phyloP scores from a whole-genome alignment of 1,140 invertebrate species.

The Habropoda laboriosa region DNA sequence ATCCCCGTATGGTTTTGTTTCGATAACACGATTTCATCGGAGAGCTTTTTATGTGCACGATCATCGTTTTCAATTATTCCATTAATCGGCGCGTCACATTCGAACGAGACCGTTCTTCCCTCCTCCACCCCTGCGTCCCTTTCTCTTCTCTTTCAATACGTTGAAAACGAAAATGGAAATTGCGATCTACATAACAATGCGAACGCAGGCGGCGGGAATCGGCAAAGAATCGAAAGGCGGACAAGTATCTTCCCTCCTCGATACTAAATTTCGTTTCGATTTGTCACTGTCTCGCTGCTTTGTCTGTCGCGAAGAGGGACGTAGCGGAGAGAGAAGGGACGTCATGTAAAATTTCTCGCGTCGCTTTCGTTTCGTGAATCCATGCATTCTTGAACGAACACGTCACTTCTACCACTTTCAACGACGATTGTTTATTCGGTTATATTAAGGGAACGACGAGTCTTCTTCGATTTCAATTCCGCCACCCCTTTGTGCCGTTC shows the following conservation, averaged over 20 bases:
- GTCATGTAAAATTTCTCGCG: constrained; percentile 17
- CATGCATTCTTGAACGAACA: constrained; percentile 22
- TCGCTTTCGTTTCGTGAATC: constrained; percentile 3
- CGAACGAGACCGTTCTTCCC: not conserved
- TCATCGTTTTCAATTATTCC: not conserved
- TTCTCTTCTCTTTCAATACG: too few relatives aligned
- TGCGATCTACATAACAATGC: constrained; percentile 12
- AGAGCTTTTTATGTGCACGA: not conserved
- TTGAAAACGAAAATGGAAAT: not conserved
- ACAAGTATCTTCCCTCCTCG: not conserved
- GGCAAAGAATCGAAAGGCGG: not conserved
- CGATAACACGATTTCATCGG: not conserved
- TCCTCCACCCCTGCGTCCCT: too few relatives aligned
- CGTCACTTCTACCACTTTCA: not conserved
- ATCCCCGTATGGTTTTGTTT: not conserved
- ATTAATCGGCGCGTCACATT: not conserved
- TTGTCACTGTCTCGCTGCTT: constrained; percentile 35
- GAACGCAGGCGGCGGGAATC: not conserved
- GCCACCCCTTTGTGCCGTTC: too few relatives aligned
- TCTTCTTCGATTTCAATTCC: not conserved
- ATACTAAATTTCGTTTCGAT: constrained; percentile 43
- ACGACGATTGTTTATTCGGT: constrained; percentile 10
- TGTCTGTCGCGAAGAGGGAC: constrained; percentile 4
- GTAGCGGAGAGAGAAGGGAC: not conserved
- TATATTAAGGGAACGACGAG: constrained; percentile 12